Evolutionary conservation across 2,113 vertebrate species (phyloP), one percentile per base, ranked within the genome.

Genomic region (Ptychochromis oligacanthus): DNA sequence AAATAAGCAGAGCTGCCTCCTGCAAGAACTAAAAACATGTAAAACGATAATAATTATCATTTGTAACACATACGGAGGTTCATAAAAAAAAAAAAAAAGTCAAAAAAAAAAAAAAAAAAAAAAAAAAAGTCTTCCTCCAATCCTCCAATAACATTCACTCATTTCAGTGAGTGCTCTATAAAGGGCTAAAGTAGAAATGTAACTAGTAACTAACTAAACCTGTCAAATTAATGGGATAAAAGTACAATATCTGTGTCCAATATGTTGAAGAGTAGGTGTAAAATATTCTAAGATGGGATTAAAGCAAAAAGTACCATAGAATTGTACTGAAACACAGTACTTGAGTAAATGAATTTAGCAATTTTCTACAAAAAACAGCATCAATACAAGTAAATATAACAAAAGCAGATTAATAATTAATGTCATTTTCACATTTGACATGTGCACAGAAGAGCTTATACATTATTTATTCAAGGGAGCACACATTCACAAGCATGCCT

Each of bases 61-160:
- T 20, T 70, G 0, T 7, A 49, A 28, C 40, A 43, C 11, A 43
- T n/a, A n/a, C n/a, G n/a, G n/a, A n/a, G n/a, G n/a, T n/a, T n/a
- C 1, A 15, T 49, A 26, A 31, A 0, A 52, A 24, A 70, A 31
- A 52, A 52, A 52, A 18, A 13, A 49, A 49, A 70, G 28, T 20
- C 24, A 5, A 15, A 70, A 26, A 31, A 0, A 52, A 24, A 70
- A 5, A 15, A 70, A 26, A 31, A 0, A 52, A 24, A 70, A 31
- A 52, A 52, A 52, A 18, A 13, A 49, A 49, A 70, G 28, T 20
- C 24, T 52, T 4, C n/a, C n/a, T n/a, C n/a, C n/a, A n/a, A 46
- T 46, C 24, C 65, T 5, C 43, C 12, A 52, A 52, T 52, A 52
- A 15, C 49, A 52, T 17, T 52, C 43, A 49, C 52, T 70, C 20